Evolutionary conservation across 2,113 vertebrate genomes (phyloP), one percentile per base, ranked within the genome.

Genomic region (Lepus timidus): DNA sequence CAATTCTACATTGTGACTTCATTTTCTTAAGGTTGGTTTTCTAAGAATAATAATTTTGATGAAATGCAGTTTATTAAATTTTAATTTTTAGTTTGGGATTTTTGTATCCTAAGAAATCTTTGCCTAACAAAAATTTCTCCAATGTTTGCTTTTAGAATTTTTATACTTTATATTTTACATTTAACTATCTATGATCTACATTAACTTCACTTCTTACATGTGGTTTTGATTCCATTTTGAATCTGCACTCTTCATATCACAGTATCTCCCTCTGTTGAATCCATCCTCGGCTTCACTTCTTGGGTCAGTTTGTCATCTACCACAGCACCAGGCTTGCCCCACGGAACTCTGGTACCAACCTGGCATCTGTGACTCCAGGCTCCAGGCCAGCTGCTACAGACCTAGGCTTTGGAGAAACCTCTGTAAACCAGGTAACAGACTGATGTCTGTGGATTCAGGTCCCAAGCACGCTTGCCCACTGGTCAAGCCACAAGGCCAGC

Each of bases 31-130:
- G 39, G 0, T 78, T 44, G 44, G 44, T 36, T 93, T 93, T 88
- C 29, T 55, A 93, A 88, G 29, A 88, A 85, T 1, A 65, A 89
- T 88, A 81, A 94, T 90, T 64, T 68, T 71, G 33, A 81, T 62
- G 9, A 91, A 93, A 88, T 68, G 5, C 3, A 79, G 39, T 79
- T n/a, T 65, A 84, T 70, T 58, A 61, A n/a, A 73, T 68, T 94
- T 92, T 93, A 44, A 76, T 88, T 93, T 88, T 73, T 52, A 51
- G 12, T 64, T 89, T 65, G 2, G 83, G 58, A 70, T 36, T 68
- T 67, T 81, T 83, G 5, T 51, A 2, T 51, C 49, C 62, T 80
- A 79, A 83, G 65, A 73, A 79, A 83, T 49, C 14, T 68, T 94
- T 83, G 13, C 12, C 51, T 49, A 83, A 58, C 33, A 33, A 88